Evolutionary conservation across 2,797 vertebrate genomes (phyloP).

Genomic region (Erpetoichthys calabaricus): DNA sequence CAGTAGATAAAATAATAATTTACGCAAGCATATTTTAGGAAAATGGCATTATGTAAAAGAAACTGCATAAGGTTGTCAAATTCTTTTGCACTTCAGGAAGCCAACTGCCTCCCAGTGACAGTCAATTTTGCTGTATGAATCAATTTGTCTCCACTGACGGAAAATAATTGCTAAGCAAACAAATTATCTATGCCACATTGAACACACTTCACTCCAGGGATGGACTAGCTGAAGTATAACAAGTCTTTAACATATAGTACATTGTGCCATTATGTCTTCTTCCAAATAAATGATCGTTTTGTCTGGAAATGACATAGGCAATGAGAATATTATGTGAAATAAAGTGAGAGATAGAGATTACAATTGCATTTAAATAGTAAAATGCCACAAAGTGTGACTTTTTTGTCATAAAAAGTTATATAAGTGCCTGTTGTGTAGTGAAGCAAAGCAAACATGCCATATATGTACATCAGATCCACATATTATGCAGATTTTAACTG

Average conservation of each 20-base stretch:
- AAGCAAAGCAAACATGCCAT: too few species aligned
- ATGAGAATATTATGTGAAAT: too few species aligned
- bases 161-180: constrained; percentile 98
- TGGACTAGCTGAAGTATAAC: constrained; percentile 38
- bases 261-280: constrained; percentile 19
- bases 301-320: background rate
- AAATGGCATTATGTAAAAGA: constrained; percentile 25
- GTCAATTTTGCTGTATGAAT: constrained; percentile 71
- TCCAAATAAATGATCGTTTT: constrained; percentile 23
- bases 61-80: constrained; percentile 44
- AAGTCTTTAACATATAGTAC: constrained; percentile 21
- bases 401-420: too few species aligned
- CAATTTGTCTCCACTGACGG: constrained; percentile 90
- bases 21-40: constrained; percentile 4
- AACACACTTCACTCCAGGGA: constrained; percentile 65
- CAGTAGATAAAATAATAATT: too few species aligned
- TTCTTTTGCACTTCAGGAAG: constrained; percentile 36
- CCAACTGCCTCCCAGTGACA: constrained; percentile 41
- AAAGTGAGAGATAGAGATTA: too few species aligned
- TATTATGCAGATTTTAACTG: too few species aligned
- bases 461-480: too few species aligned
- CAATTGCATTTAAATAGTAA: too few species aligned
- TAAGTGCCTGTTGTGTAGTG: too few species aligned
- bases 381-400: too few species aligned
- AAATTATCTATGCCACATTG: constrained; percentile 82